Conservation (phyloP, 1,140 invertebrate species). For the Nilaparvata lugens region DNA sequence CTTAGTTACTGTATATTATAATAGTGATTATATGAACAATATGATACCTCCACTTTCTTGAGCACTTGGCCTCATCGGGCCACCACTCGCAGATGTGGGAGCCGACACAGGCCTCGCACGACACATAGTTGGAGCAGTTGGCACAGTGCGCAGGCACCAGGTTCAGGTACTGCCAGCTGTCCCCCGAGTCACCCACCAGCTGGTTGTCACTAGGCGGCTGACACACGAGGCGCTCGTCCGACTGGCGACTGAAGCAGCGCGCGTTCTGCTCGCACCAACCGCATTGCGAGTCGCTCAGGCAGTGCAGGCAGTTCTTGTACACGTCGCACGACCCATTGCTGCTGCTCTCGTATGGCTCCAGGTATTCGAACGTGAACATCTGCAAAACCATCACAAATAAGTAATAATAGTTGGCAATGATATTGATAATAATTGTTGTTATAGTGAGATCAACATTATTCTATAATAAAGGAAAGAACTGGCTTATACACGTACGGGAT, state of each 20-base stretch:
- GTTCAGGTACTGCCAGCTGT: constrained; percentile 73
- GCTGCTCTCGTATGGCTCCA: constrained; percentile 73
- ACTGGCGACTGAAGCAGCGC: constrained; percentile 48
- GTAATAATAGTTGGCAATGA: too few species aligned
- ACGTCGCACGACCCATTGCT: constrained; percentile 65
- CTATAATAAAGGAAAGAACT: too few species aligned
- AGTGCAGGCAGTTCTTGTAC: constrained; percentile 78
- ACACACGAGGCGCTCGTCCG: constrained; percentile 42
- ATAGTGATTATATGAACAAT: too few species aligned
- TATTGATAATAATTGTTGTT: too few species aligned
- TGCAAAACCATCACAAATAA: constrained; percentile 25
- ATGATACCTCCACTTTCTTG: constrained; percentile 60
- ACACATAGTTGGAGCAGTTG: constrained; percentile 80
- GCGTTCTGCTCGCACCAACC: constrained; percentile 76
- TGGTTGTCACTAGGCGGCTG: too few species aligned
- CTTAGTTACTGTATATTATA: too few species aligned
- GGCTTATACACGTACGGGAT: too few species aligned
- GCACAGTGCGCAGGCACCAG: constrained; percentile 70
- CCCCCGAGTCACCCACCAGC: constrained; percentile 26
- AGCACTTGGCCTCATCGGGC: constrained; percentile 71
- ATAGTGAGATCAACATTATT: too few species aligned
- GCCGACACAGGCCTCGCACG: constrained; percentile 64
- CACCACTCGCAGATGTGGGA: constrained; percentile 76
- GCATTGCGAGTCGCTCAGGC: constrained; percentile 78
- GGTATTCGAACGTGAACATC: constrained; percentile 78